Conservation (phyloP, 37 sponge, comb jelly and placozoan species). For the Hexactinellida sp. region DNA sequence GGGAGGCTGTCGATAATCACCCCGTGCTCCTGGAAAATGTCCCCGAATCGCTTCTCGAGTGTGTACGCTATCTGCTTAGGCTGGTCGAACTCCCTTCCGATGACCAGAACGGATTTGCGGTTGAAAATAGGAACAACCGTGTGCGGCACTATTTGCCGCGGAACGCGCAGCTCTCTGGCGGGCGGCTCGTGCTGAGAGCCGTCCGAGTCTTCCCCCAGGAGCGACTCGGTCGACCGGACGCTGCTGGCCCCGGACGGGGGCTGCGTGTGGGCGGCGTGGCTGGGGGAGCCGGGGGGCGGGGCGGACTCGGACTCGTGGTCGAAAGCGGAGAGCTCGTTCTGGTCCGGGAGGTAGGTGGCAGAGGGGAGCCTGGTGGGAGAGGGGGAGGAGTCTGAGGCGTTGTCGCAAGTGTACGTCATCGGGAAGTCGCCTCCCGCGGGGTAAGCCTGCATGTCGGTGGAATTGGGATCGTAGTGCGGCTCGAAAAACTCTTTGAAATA, state of each 20-base stretch:
- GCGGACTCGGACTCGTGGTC: background rate
- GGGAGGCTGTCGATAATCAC: conserved; percentile 39
- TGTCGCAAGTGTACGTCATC: background rate
- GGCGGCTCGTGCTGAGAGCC: background rate
- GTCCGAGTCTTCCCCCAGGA: background rate
- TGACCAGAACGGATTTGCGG: conserved; percentile 56
- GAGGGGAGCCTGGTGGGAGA: background rate
- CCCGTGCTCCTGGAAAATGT: conserved; percentile 36
- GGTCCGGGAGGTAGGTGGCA: background rate
- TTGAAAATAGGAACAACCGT: background rate
- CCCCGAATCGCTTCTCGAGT: conserved; percentile 33
- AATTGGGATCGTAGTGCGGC: background rate
- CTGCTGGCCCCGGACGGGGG: background rate
- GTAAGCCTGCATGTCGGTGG: background rate
- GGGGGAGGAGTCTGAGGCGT: background rate
- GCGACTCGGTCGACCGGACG: background rate
- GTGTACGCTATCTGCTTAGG: conserved; percentile 32
- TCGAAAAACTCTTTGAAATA: background rate
- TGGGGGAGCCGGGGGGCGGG: background rate
- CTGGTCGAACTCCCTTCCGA: conserved; percentile 78
- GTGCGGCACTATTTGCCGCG: background rate
- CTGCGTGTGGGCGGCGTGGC: background rate
- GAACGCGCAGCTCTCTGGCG: background rate
- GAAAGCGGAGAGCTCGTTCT: background rate
- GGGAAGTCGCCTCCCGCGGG: background rate